Conservation (phyloP, 2,113 vertebrate species). For the Ivindomyrus marchei region DNA sequence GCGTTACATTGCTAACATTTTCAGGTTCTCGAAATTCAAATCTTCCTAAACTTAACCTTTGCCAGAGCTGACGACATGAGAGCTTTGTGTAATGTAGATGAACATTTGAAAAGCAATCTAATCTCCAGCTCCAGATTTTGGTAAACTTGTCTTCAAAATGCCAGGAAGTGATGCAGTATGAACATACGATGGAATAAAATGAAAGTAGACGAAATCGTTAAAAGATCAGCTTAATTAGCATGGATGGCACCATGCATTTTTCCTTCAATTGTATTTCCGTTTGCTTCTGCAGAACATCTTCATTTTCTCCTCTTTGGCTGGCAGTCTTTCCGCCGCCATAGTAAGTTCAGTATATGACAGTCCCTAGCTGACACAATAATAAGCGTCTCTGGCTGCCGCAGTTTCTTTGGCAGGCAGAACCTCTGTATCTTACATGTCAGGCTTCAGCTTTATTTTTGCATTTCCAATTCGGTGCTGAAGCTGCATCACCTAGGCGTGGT, state of each 20-base stretch:
- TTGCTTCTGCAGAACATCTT: background rate
- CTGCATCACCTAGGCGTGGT: background rate
- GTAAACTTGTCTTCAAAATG: background rate
- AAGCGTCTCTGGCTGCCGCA: background rate
- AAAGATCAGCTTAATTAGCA: background rate
- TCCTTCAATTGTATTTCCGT: background rate
- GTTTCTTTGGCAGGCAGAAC: background rate
- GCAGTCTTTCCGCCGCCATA: background rate
- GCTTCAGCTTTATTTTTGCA: background rate
- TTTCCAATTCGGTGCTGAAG: background rate
- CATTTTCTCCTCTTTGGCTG: background rate
- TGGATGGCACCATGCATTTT: background rate
- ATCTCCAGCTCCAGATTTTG: background rate
- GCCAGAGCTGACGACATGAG: background rate
- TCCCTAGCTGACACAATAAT: background rate
- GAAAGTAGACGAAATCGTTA: background rate
- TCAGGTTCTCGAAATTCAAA: background rate
- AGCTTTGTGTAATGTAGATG: background rate
- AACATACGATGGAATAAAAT: background rate
- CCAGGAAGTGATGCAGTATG: background rate
- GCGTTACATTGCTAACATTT: background rate
- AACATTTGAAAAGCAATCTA: background rate
- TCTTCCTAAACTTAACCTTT: background rate
- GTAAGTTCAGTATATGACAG: background rate
- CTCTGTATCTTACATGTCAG: background rate